Evolutionary conservation across 2,888 invertebrate species (phyloP), one percentile per base, ranked within the genome.

Genomic region (Cerastoderma edule): DNA sequence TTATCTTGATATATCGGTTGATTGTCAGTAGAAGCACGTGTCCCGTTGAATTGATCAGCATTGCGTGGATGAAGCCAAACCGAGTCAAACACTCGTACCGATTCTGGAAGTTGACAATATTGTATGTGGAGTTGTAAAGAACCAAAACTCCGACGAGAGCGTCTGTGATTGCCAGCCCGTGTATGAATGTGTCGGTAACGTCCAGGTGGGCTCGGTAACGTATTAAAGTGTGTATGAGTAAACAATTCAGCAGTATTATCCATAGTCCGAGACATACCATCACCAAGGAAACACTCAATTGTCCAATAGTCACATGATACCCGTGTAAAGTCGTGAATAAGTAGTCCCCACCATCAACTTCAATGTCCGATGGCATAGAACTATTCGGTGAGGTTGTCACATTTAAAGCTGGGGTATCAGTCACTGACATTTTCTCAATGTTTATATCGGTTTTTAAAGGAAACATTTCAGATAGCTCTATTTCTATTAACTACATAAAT

Each of bases 101-200:
- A 39, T 85, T 78, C 74, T 89, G 89, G 64, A 80, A 89, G 64
- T 88, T 87, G 22, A 72, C n/a, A 24, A 87, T 65, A 72, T 83
- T 86, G 78, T 89, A 89, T 4, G 70, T 46, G 3, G 83, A 80
- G 63, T 84, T 85, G 72, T 87, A 85, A 0, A 87, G 19, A 19
- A 89, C 65, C 24, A 85, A 72, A 2, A 88, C n/a, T n/a, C 88
- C 88, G 1, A 76, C 78, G 22, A 86, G 8, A 6, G 81, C 54
- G 67, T 89, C 88, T 2, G 86, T 85, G 19, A 84, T 24, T 0
- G 85, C 85, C 24, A 89, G 68, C 66, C 86, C 85, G 56, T 77
- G 64, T 13, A 85, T 73, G 30, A 85, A 82, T 28, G 78, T 75
- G 54, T 85, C 85, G 10, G 84, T 80, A 8, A 83, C 80, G 22